Conservation (phyloP, 1,140 invertebrate species). For the Megathymus violae region DNA sequence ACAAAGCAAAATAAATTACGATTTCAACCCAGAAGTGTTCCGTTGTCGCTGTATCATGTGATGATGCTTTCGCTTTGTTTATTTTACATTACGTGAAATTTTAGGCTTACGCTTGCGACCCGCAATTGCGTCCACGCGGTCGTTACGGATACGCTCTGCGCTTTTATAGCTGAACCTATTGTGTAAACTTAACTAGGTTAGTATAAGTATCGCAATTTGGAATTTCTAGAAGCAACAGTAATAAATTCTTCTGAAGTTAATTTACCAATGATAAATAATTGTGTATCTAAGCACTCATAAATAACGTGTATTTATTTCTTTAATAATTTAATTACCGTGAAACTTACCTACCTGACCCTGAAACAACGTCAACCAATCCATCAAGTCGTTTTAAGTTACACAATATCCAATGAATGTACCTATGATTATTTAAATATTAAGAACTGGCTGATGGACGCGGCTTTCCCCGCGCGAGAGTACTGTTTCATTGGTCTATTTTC, state of each 20-base stretch:
- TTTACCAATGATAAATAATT: not conserved
- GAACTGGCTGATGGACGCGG: too few species aligned
- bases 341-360: too few species aligned
- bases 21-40: slow-evolving; percentile 50
- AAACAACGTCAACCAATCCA: too few species aligned
- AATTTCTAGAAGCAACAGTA: not conserved
- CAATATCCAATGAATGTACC: too few species aligned
- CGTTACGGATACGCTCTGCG: slow-evolving; percentile 3
- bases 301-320: too few species aligned
- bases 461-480: too few species aligned
- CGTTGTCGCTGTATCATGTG: slow-evolving; percentile 39
- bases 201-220: slow-evolving; percentile 7
- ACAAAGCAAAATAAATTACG: slow-evolving; percentile 64
- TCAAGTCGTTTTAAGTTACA: too few species aligned
- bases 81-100: slow-evolving; percentile 14
- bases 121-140: slow-evolving; percentile 8
- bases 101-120: slow-evolving; percentile 3
- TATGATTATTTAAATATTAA: too few species aligned
- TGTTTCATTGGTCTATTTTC: too few species aligned
- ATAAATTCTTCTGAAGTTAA: not conserved
- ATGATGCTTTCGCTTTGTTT: slow-evolving; percentile 20
- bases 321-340: too few species aligned
- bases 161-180: slow-evolving; percentile 10
- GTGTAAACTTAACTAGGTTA: not conserved
- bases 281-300: too few species aligned